Evolutionary conservation across 2,888 invertebrate genomes (phyloP), one percentile per base, ranked within the genome.

Genomic region (Drosophila prostipennis): DNA sequence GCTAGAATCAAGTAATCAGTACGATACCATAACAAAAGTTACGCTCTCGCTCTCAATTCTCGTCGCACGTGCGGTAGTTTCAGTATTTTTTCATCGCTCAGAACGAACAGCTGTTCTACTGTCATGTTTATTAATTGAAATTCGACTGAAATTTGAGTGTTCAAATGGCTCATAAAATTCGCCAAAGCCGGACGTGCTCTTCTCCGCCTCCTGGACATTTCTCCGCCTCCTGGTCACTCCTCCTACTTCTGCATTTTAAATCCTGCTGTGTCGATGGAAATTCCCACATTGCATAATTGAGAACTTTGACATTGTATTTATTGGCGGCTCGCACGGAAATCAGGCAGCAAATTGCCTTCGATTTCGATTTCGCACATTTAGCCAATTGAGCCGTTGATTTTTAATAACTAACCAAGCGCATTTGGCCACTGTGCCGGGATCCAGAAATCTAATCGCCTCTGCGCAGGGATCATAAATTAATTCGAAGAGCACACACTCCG

Each of bases 401-500:
- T 65, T 14, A 60, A 37, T 39, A 39, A 37, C 60, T 14, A 45
- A 29, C 1, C 29, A 6, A 19, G 32, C 57, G 8, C 26, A 36
- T 26, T n/a, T 19, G 14, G 16, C 39, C 48, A 58, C 48, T 49
- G 45, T 43, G 48, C 48, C 51, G n/a, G 26, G 11, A 23, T 40
- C n/a, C 13, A 23, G n/a, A 61, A 82, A 82, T 82, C 82, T 82
- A 69, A 82, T 82, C 72, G 65, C 60, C 63, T 82, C 72, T 63
- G 58, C 63, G 55, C 65, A 64, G 75, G 55, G 83, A 86, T 76
- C 89, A 54, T 82, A 82, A 82, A 82, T 72, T 75, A 55, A 71
- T 88, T 73, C 36, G 39, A 34, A 57, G 70, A 72, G 49, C 45
- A 51, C 54, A 16, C 29, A 29, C 45, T 14, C 16, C 32, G 39